These are phyloP conservation scores for Cenopis cana DNA, from an alignment of 2,888 invertebrate genomes.

Conservation along the genomic window DNA sequence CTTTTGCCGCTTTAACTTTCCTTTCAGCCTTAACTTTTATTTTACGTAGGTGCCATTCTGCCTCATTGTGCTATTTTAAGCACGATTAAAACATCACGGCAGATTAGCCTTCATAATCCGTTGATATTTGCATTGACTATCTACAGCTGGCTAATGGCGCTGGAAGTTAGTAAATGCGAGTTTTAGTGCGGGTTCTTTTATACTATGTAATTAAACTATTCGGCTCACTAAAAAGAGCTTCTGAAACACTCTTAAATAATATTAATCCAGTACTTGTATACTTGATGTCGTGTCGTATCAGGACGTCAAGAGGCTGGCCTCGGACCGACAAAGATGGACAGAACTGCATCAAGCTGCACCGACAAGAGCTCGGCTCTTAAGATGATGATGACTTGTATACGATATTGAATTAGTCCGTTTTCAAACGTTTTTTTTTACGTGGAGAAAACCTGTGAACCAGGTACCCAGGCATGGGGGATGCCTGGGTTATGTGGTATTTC, in stretches of 20 bases:
- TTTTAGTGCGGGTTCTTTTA: conserved; percentile 1
- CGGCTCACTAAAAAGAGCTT: background rate
- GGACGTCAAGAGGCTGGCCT: too few species aligned
- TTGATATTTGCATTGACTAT: conserved; percentile 24
- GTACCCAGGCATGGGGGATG: too few species aligned
- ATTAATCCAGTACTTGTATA: background rate
- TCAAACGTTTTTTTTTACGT: too few species aligned
- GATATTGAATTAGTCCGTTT: too few species aligned
- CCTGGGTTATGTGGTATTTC: too few species aligned
- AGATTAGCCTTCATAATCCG: conserved; percentile 16
- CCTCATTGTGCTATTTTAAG: conserved; percentile 8
- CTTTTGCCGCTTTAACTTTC: conserved; percentile 23
- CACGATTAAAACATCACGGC: conserved; percentile 3
- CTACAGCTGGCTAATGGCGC: conserved; percentile 25
- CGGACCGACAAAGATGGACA: too few species aligned
- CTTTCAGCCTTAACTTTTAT: conserved; percentile 1
- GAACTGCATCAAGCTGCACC: too few species aligned
- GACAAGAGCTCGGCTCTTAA: too few species aligned
- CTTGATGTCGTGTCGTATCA: too few species aligned
- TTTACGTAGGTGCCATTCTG: too few species aligned
- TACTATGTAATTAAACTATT: background rate
- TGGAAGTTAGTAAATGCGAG: conserved; percentile 16
- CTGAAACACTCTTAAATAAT: background rate
- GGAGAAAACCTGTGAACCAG: too few species aligned
- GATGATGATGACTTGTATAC: too few species aligned